Base-by-base conservation (phyloP, 2,888 invertebrate genomes). In the Drosophila fungiperda region DNA sequence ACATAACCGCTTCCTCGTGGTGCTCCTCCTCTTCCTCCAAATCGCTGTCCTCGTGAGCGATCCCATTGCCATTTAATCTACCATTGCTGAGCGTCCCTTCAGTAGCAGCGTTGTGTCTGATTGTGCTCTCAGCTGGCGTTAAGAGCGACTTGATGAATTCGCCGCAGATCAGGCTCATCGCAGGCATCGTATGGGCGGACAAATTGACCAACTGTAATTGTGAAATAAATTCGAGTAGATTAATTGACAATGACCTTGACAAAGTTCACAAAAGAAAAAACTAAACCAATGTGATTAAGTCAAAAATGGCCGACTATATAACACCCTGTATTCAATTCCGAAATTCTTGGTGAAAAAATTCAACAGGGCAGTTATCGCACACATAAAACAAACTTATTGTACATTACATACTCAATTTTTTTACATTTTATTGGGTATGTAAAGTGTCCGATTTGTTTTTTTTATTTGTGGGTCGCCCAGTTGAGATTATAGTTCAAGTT, bases 141-240 rank as follows among this genome's bases (percentile, higher is more conserved):
- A 92, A 79, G 69, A 92, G 78, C 45, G 92, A 87, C 77, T 92
- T 91, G 5, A 92, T 76, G 66, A 92, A 92, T 71, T 92, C 92
- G 50, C 85, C 85, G 69, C 90, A 92, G 35, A 93, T 78, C 64
- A 92, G 79, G 79, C 91, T 92, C 73, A 92, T 78, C 26, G 93
- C 92, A 26, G 93, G 92, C 93, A 93, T 93, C 36, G 93, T 92
- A 76, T 93, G 92, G 60, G 91, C 87, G 63, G 93, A 88, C 89
- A 93, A 89, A 69, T 90, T 91, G 74, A 92, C 91, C 65, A 93
- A 76, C 93, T 93, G 84, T 61, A 92, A 91, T 45, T 49, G 57
- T 69, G 63, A 80, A 63, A 70, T 45, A 48, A 63, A 54, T 69
- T 45, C 2, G 36, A 64, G 52, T 63, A 55, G 12, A 80, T 86